Evolutionary conservation across 2,113 vertebrate species (phyloP).

Genomic region (Misgurnus anguillicaudatus): DNA sequence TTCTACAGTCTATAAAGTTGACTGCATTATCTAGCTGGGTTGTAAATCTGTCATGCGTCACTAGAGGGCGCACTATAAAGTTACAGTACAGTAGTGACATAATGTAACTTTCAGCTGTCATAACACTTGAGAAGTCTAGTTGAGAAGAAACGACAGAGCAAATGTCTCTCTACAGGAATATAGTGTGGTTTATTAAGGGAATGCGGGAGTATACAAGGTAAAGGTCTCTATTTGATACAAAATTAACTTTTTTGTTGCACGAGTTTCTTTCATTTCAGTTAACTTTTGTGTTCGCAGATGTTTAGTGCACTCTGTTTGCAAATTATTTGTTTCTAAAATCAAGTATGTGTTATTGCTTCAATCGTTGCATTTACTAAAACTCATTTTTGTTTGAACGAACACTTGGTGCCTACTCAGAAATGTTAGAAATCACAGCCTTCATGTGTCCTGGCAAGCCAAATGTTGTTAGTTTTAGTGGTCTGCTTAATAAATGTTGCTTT

Average conservation of each 20-base stretch:
- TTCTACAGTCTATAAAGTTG: too few species aligned
- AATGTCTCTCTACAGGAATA: slow-evolving; percentile 74
- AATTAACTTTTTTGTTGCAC: neutral
- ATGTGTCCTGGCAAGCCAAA: neutral
- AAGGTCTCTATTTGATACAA: neutral
- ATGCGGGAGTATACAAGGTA: slow-evolving; percentile 75
- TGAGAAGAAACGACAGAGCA: slow-evolving; percentile 1
- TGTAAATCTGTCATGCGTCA: neutral
- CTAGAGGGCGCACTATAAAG: slow-evolving; percentile 39
- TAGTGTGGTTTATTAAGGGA: slow-evolving; percentile 74
- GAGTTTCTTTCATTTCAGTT: neutral
- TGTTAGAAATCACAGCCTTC: neutral
- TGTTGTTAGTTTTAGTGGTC: neutral
- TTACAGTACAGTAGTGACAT: slow-evolving; percentile 29
- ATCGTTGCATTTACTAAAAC: neutral
- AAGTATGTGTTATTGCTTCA: neutral
- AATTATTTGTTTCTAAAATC: neutral
- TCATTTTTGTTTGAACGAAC: neutral
- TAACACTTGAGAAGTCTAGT: neutral
- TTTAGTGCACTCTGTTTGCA: neutral
- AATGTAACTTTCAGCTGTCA: slow-evolving; percentile 10
- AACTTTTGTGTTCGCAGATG: neutral
- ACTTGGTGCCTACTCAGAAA: neutral
- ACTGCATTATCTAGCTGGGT: too few species aligned
- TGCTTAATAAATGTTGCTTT: slow-evolving; percentile 24